A percentile compares a stretch with the other conserved stretches of the same genome.
Conservation (phyloP, 2,797 vertebrate genomes). For the Hippopotamyrus pictus region DNA sequence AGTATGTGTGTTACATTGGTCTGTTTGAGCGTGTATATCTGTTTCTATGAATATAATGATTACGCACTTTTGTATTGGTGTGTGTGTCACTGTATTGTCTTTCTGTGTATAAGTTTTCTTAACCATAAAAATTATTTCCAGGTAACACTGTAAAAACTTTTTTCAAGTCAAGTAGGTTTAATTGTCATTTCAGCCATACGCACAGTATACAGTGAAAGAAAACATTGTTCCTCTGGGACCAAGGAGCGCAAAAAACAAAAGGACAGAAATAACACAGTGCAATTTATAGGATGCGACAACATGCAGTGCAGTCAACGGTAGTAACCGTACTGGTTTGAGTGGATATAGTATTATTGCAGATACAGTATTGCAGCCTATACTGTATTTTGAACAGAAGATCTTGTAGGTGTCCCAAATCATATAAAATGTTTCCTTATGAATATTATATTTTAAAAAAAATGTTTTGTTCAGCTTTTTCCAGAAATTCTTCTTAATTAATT, state of each 20-base stretch:
- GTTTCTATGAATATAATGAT: background rate
- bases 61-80: background rate
- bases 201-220: too few relatives aligned
- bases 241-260: too few relatives aligned
- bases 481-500: background rate
- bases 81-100: background rate
- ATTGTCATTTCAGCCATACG: too few relatives aligned
- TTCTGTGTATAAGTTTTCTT: background rate
- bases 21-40: background rate
- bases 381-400: background rate
- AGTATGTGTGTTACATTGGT: background rate
- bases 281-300: too few relatives aligned
- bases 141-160: background rate
- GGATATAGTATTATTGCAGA: too few relatives aligned
- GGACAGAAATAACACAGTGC: too few relatives aligned
- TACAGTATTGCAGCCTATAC: background rate
- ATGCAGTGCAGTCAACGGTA: too few relatives aligned
- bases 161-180: too few relatives aligned
- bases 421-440: background rate
- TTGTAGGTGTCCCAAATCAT: background rate
- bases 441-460: background rate
- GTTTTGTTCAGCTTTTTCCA: background rate
- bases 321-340: too few relatives aligned
- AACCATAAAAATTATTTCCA: background rate
- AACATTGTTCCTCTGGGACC: too few relatives aligned